These are phyloP conservation scores for Anolis sagrei DNA, from an alignment of 2,113 vertebrate species.

Conservation along the genomic window DNA sequence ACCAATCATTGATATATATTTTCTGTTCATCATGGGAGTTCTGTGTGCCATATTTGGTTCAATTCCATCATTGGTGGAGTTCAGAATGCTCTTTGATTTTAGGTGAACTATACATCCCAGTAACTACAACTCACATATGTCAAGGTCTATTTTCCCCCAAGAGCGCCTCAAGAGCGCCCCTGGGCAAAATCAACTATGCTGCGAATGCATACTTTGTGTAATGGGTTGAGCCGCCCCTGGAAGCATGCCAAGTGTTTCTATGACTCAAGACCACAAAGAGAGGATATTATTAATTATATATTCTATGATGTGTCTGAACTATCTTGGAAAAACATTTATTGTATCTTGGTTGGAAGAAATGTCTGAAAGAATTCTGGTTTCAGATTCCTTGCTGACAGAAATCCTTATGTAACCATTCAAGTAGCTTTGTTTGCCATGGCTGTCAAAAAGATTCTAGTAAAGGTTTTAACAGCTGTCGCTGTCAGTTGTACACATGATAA, in stretches of 20 bases:
- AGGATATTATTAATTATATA: not conserved
- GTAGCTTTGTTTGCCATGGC: not conserved
- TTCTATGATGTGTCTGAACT: not conserved
- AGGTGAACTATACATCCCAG: too few relatives aligned
- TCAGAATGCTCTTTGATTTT: too few relatives aligned
- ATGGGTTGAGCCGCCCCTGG: too few relatives aligned
- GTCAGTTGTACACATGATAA: not conserved
- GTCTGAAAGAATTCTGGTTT: not conserved
- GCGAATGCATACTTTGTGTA: too few relatives aligned
- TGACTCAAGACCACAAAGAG: not conserved
- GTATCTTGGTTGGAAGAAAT: not conserved
- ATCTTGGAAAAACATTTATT: not conserved
- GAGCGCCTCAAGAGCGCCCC: too few relatives aligned
- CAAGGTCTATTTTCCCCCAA: too few relatives aligned
- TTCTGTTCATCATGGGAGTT: too few relatives aligned
- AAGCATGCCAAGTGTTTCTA: not conserved
- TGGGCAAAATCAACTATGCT: too few relatives aligned
- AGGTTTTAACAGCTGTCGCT: not conserved
- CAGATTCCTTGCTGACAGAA: not conserved
- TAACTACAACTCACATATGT: too few relatives aligned
- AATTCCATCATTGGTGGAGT: too few relatives aligned
- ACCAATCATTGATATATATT: too few relatives aligned
- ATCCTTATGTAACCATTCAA: not conserved
- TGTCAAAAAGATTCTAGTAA: not conserved
- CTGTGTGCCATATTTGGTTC: too few relatives aligned